Conservation (phyloP, 1,140 invertebrate species). For the Drosophila ironensis region DNA sequence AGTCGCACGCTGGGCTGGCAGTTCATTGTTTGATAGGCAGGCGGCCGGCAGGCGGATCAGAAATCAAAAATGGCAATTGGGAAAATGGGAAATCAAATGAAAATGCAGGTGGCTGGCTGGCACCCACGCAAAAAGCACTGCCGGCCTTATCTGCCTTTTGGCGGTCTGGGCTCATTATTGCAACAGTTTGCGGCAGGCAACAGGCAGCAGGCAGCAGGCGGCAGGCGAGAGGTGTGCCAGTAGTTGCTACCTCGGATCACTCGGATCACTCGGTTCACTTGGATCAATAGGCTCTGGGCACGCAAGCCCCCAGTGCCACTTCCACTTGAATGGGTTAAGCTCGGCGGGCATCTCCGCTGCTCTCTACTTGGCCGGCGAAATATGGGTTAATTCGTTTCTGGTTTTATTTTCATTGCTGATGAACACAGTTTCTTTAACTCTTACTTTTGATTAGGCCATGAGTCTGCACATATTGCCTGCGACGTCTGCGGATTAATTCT, state of each 20-base stretch:
- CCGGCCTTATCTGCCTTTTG: conserved; percentile 47
- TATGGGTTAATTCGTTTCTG: conserved; percentile 67
- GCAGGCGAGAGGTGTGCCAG: conserved; percentile 58
- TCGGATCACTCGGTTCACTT: conserved; percentile 45
- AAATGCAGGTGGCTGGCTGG: conserved; percentile 61
- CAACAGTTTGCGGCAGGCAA: conserved; percentile 17
- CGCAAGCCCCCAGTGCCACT: too few species aligned
- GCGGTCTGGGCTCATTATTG: conserved; percentile 67
- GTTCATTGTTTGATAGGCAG: conserved; percentile 66
- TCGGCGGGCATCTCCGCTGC: conserved; percentile 19
- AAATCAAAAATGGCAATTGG: conserved; percentile 9
- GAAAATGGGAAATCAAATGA: too few species aligned
- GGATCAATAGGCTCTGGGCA: conserved; percentile 65
- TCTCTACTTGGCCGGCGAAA: too few species aligned
- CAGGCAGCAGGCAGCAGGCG: too few species aligned
- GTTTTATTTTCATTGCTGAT: conserved; percentile 74
- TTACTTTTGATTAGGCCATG: conserved; percentile 78
- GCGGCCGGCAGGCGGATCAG: conserved; percentile 56
- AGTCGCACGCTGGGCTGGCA: conserved; percentile 29
- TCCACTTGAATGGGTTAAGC: conserved; percentile 10
- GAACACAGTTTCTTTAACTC: conserved; percentile 71
- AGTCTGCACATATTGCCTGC: conserved; percentile 54
- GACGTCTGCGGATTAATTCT: conserved; percentile 69
- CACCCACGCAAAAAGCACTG: conserved; percentile 58
- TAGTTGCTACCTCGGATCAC: conserved; percentile 55